A percentile compares a stretch with the other conserved stretches of the same genome.
These are phyloP conservation scores for Dinomys branickii DNA, from an alignment of 2,113 vertebrate genomes.

Conservation along the genomic window DNA sequence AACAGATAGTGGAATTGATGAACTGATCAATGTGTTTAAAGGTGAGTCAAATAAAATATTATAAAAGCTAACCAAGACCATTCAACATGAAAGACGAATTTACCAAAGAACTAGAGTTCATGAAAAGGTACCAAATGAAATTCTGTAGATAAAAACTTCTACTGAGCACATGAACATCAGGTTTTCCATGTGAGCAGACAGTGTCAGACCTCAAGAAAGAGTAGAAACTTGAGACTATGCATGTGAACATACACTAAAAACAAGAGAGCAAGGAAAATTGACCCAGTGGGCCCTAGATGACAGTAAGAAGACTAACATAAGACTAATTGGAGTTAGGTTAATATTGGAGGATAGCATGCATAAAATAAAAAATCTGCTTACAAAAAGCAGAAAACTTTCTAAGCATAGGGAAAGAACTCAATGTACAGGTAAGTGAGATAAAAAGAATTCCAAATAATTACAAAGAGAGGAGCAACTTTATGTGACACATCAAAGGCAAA, in stretches of 20 bases:
- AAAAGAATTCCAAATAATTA: neutral
- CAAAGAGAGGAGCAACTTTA: neutral
- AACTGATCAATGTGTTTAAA: neutral
- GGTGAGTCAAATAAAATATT: neutral
- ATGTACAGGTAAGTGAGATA: neutral
- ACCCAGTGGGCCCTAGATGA: neutral
- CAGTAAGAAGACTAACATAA: neutral
- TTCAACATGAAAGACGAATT: neutral
- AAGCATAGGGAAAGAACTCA: neutral
- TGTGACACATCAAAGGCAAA: neutral
- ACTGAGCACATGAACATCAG: neutral
- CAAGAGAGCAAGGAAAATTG: neutral
- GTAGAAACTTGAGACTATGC: neutral
- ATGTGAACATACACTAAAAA: neutral
- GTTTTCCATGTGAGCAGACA: neutral
- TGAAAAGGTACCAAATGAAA: neutral
- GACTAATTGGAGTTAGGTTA: neutral
- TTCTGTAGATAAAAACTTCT: neutral
- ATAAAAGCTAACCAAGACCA: neutral
- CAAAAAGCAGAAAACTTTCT: neutral
- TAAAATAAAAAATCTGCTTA: neutral
- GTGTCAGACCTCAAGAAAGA: neutral
- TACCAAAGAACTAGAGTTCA: neutral
- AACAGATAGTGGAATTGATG: neutral
- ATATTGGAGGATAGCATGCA: neutral